Conservation (phyloP, 2,888 invertebrate genomes). For the Philopedon plagiatum region DNA sequence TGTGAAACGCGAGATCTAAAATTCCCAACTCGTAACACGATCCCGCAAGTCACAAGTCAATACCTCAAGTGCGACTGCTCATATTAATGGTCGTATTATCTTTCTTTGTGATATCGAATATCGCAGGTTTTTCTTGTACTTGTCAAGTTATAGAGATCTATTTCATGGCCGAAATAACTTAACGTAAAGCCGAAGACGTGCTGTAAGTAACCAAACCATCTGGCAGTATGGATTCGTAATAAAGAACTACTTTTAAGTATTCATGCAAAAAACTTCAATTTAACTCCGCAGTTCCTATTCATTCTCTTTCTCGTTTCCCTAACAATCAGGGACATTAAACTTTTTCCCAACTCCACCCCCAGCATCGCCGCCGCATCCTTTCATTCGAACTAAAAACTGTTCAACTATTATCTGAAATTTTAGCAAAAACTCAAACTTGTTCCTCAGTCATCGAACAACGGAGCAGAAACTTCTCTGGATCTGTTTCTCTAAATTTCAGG, state of each 20-base stretch:
- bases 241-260: no score
- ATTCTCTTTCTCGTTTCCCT: no score
- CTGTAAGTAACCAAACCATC: no score
- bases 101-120: conserved; percentile 2
- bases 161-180: no score
- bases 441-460: conserved; percentile 11
- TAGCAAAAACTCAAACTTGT: conserved; percentile 21
- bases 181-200: no score
- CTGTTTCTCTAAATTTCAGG: conserved; percentile 1
- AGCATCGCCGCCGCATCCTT: no score
- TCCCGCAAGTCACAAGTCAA: conserved; percentile 13
- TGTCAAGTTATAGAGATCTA: no score
- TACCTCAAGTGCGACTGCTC: conserved; percentile 10
- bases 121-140: not conserved
- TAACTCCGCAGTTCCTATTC: no score
- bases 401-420: conserved; percentile 31
- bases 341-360: no score
- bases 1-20: not conserved
- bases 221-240: no score
- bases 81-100: conserved; percentile 13
- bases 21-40: conserved; percentile 8
- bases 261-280: no score
- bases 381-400: conserved; percentile 16
- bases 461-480: conserved; percentile 8
- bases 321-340: no score